Evolutionary conservation across 2,797 vertebrate species (phyloP).

Genomic region (Heterohyrax brucei): DNA sequence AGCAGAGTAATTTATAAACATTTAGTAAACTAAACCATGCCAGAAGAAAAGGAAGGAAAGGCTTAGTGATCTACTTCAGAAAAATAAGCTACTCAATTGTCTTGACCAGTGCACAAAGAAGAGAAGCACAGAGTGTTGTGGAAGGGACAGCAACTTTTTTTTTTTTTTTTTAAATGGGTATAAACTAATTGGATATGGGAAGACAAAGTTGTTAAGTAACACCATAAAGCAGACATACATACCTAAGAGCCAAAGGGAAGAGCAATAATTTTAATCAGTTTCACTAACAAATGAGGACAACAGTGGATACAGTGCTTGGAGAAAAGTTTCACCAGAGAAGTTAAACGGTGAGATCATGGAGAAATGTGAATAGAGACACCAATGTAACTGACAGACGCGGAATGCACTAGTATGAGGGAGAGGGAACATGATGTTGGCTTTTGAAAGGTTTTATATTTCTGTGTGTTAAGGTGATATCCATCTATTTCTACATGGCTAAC

Average conservation of each 20-base stretch:
- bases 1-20: conserved; percentile 80
- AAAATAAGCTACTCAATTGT: too few species aligned
- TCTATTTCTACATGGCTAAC: conserved; percentile 3
- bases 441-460: conserved; percentile 24
- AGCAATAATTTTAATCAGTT: neutral
- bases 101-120: too few species aligned
- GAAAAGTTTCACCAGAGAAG: neutral
- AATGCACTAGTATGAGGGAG: neutral
- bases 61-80: too few species aligned
- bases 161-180: neutral
- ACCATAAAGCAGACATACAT: neutral
- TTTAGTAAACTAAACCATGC: conserved; percentile 82
- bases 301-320: neutral
- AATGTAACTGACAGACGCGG: neutral
- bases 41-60: neutral
- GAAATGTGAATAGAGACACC: neutral
- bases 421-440: neutral
- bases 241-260: neutral
- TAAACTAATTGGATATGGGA: neutral
- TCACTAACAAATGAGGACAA: neutral
- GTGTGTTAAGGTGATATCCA: neutral
- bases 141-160: too few species aligned
- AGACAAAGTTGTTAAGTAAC: neutral
- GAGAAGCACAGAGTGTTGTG: too few species aligned
- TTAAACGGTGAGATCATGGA: neutral